Percentiles rank a stretch among this genome's conserved stretches.
phyloP scores from a whole-genome alignment of 1,140 invertebrate species.

The Drosophila aff. region DNA sequence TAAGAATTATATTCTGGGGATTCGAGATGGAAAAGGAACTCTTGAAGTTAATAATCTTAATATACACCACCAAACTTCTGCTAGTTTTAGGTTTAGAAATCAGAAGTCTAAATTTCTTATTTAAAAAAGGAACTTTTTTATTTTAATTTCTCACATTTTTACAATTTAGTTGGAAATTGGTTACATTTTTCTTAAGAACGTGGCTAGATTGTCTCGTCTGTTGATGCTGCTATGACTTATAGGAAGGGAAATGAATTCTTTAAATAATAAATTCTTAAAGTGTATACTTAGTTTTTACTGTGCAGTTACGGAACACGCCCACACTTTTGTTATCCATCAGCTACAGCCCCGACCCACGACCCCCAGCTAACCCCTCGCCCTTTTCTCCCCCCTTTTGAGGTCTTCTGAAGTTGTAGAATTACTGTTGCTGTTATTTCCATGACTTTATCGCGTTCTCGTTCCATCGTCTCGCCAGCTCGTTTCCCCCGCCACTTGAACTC shows the following conservation, averaged over 20 bases:
- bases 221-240: too few relatives aligned
- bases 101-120: too few relatives aligned
- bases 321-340: slow-evolving; percentile 51
- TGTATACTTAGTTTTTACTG: background rate
- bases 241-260: too few relatives aligned
- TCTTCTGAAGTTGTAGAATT: slow-evolving; percentile 48
- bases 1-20: background rate
- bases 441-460: slow-evolving; percentile 39
- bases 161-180: too few relatives aligned
- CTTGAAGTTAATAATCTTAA: too few relatives aligned
- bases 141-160: too few relatives aligned
- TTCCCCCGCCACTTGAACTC: slow-evolving; percentile 74
- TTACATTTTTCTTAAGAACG: too few relatives aligned
- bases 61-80: too few relatives aligned
- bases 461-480: slow-evolving; percentile 33
- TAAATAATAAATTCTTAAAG: background rate
- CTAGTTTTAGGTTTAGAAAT: too few relatives aligned
- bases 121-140: too few relatives aligned
- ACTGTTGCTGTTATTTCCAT: slow-evolving; percentile 27
- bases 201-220: too few relatives aligned
- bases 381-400: slow-evolving; percentile 2
- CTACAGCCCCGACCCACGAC: background rate
- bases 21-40: background rate
- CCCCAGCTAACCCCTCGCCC: background rate
- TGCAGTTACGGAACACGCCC: slow-evolving; percentile 31